These are phyloP conservation scores for Eilema sororculum DNA, from an alignment of 2,888 invertebrate species.

Conservation along the genomic window DNA sequence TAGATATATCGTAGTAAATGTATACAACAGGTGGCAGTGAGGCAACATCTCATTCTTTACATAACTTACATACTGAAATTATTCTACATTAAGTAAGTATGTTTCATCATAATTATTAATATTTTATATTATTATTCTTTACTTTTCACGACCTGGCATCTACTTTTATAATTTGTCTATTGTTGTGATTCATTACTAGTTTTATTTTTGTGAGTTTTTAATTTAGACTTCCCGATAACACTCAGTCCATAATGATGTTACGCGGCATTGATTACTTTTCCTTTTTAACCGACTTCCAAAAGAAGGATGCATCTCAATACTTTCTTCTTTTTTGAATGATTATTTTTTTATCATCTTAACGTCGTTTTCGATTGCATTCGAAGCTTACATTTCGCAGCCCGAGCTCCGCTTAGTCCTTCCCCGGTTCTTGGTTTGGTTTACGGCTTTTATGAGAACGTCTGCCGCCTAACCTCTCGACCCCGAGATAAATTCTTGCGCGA, in stretches of 20 bases:
- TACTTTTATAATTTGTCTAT: background rate
- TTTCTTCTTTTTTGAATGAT: no score
- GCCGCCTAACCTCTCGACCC: no score
- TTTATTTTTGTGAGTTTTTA: background rate
- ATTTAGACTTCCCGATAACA: background rate
- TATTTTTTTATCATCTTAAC: no score
- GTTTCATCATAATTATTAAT: background rate
- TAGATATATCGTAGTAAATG: background rate
- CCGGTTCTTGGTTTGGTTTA: no score
- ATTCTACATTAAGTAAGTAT: background rate
- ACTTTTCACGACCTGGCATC: background rate
- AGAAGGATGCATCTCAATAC: no score
- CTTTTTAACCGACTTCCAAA: background rate
- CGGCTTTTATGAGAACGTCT: no score
- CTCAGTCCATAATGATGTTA: background rate
- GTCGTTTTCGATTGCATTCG: no score
- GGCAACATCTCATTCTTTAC: constrained; percentile 4
- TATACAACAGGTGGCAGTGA: background rate
- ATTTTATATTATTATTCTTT: background rate
- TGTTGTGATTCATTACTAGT: background rate
- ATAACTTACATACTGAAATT: background rate
- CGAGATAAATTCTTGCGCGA: no score
- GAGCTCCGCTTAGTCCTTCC: no score
- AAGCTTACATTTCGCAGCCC: no score
- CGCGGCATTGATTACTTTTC: background rate